Base-by-base conservation (phyloP, 2,888 invertebrate genomes). In the Melikaiella ostensackeni region DNA sequence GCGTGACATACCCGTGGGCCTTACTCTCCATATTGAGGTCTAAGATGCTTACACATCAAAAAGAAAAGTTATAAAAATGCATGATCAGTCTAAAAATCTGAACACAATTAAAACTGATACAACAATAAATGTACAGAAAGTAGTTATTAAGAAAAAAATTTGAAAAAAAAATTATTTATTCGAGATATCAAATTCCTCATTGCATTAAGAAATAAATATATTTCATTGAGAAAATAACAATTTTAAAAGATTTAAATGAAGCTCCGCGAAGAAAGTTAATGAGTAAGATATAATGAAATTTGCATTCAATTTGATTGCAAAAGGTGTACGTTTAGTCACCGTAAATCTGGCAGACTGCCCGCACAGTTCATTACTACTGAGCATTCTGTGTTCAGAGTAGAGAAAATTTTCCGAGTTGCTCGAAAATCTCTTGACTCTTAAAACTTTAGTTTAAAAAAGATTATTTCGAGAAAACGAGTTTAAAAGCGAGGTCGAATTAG, bases 361-460 rank as follows among this genome's bases (percentile, higher is more conserved):
- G 5, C 66, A n/a, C 30, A 70, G 66, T 70, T 70, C 46, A 70
- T 70, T 70, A 70, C 66, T 46, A 70, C 66, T 30, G 11, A 27
- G 66, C 16, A 30, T 35, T 27, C 27, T 1, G 19, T 46, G 19
- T 9, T 35, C 33, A 38, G 19, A 63, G 19, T 9, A 46, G 19
- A 27, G 42, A 27, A 70, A 2, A 27, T 33, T 70, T 46, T 50
- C 19, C n/a, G 50, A 55, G 27, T 30, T 27, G 21, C 30, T 50
- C 27, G 11, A 30, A 30, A 70, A 70, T 50, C 50, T 70, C 9
- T 46, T 19, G 2, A 70, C 21, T 63, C 35, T 35, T 5, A 30
- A 33, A 46, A 27, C 42, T 24, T 46, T 30, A 46, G 27, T 66
- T 27, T 42, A 27, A 19, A 70, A 50, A 55, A 30, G 6, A 27